phyloP scores from a whole-genome alignment of 2,113 vertebrate genomes.

The Natator depressus region DNA sequence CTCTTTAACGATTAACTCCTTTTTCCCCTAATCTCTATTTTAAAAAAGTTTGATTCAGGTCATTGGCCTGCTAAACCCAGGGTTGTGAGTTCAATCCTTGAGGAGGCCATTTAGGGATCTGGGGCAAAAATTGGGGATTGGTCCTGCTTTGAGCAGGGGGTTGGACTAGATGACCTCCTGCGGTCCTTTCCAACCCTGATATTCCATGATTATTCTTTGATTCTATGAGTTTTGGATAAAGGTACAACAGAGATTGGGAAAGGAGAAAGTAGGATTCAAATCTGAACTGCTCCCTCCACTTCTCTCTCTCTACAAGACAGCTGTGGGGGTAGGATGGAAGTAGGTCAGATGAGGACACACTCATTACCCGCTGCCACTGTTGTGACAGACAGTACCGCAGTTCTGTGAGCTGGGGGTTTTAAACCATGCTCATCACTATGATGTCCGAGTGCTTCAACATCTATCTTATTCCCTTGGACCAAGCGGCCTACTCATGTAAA shows the following conservation, averaged over 20 bases:
- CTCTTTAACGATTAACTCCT: background rate
- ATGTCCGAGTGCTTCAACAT: background rate
- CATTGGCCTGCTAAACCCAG: no score
- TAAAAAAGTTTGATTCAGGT: background rate
- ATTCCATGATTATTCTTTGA: no score
- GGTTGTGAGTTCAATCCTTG: no score
- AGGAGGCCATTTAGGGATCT: no score
- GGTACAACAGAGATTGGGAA: background rate
- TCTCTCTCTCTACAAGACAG: background rate
- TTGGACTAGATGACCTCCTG: no score
- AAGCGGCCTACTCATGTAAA: background rate
- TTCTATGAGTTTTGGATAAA: background rate
- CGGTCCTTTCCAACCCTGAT: no score
- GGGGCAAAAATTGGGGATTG: no score
- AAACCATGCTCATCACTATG: background rate
- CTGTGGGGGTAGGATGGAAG: background rate
- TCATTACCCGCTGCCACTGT: accelerated
- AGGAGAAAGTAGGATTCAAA: accelerated
- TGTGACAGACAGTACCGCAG: background rate
- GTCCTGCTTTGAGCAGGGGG: no score
- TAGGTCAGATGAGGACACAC: accelerated
- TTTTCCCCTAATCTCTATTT: background rate
- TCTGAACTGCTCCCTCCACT: background rate
- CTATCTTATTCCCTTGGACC: background rate
- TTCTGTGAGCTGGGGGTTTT: background rate